Evolutionary conservation across 1,140 invertebrate genomes (phyloP).

Genomic region (Cylas formicarius): DNA sequence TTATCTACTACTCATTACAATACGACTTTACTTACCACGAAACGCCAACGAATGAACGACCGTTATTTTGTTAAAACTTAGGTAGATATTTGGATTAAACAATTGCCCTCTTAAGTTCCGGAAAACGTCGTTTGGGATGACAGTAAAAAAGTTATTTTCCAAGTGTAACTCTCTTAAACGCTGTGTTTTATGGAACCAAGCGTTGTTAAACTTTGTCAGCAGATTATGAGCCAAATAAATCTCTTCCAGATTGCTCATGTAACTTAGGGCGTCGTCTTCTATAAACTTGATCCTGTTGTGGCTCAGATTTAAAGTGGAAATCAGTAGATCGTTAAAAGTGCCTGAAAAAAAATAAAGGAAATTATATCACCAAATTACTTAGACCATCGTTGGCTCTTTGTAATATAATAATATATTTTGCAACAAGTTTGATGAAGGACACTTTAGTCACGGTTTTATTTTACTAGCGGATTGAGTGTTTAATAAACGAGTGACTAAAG

Average conservation of each 20-base stretch:
- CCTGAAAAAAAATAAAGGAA: slow-evolving; percentile 8
- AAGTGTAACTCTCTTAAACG: slow-evolving; percentile 11
- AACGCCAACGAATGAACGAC: slow-evolving; percentile 12
- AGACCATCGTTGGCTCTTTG: too few species aligned
- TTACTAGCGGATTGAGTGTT: too few species aligned
- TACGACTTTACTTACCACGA: slow-evolving; percentile 6
- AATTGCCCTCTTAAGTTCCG: slow-evolving; percentile 12
- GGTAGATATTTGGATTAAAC: slow-evolving; percentile 8
- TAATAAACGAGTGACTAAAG: too few species aligned
- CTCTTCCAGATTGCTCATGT: slow-evolving; percentile 14
- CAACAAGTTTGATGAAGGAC: too few species aligned
- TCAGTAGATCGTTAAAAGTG: slow-evolving; percentile 10
- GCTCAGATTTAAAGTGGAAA: slow-evolving; percentile 9
- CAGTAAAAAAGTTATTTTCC: slow-evolving; percentile 16
- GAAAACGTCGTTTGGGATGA: slow-evolving; percentile 9
- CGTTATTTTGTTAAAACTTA: slow-evolving; percentile 13
- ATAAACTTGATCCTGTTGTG: slow-evolving; percentile 13
- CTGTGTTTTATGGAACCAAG: slow-evolving; percentile 14
- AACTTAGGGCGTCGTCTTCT: slow-evolving; percentile 14
- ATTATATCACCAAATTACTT: too few species aligned
- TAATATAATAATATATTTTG: too few species aligned
- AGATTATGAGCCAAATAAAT: slow-evolving; percentile 11
- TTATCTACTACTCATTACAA: too few species aligned
- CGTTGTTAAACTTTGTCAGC: slow-evolving; percentile 4
- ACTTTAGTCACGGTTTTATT: too few species aligned